Percentiles rank a stretch among this genome's conserved stretches.
Evolutionary conservation across 2,888 invertebrate genomes (phyloP).

Genomic region (Coleophora deauratella): DNA sequence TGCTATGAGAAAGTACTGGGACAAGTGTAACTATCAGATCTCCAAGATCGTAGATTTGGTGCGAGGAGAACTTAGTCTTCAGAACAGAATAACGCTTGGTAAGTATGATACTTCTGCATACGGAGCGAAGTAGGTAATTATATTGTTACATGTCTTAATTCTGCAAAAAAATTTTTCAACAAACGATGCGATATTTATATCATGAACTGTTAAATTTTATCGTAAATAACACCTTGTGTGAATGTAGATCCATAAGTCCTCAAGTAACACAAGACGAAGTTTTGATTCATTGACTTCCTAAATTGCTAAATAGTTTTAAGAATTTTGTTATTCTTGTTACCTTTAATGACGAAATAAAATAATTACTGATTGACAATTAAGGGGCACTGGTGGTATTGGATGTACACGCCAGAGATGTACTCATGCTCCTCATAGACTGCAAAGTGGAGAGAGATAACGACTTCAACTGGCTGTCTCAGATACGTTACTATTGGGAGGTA

Average conservation of each 20-base stretch:
- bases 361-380: too few relatives aligned
- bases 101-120: slow-evolving; percentile 15
- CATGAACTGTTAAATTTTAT: neutral
- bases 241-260: too few relatives aligned
- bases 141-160: neutral
- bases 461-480: slow-evolving; percentile 88
- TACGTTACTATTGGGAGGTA: slow-evolving; percentile 91
- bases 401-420: slow-evolving; percentile 93
- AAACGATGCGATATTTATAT: neutral
- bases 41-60: slow-evolving; percentile 88
- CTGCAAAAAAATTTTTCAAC: neutral
- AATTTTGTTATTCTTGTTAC: too few relatives aligned
- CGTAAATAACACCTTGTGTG: neutral
- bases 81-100: slow-evolving; percentile 92
- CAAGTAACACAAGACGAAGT: too few relatives aligned
- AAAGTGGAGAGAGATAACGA: slow-evolving; percentile 82
- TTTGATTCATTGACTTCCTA: too few relatives aligned
- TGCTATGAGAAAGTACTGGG: slow-evolving; percentile 77
- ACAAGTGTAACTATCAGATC: slow-evolving; percentile 84
- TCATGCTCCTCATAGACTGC: slow-evolving; percentile 78
- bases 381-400: slow-evolving; percentile 94
- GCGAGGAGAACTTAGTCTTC: slow-evolving; percentile 87
- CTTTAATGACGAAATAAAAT: too few relatives aligned
- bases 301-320: too few relatives aligned
- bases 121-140: too few relatives aligned